Conservation (phyloP, 2,888 invertebrate species). For the Alentia gelatinosa region DNA sequence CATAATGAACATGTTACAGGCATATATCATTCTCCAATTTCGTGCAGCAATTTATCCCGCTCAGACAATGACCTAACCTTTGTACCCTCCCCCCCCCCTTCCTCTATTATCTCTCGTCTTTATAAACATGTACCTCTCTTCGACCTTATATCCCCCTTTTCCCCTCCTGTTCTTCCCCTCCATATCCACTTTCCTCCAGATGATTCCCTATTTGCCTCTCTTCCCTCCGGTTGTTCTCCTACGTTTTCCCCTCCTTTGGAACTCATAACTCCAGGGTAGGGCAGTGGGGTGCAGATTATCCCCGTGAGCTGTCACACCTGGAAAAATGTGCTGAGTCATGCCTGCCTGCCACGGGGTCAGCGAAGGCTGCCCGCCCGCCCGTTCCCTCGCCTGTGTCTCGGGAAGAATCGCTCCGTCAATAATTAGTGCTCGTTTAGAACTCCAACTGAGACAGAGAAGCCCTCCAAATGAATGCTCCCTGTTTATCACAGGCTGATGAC, state of each 20-base stretch:
- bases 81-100: too few species aligned
- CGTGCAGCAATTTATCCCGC: neutral
- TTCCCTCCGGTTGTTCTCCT: too few species aligned
- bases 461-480: neutral
- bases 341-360: neutral
- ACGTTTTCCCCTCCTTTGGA: too few species aligned
- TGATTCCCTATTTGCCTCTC: too few species aligned
- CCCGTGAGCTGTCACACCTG: constrained; percentile 27
- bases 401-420: neutral
- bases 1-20: too few species aligned
- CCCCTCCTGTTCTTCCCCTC: too few species aligned
- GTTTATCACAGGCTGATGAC: neutral
- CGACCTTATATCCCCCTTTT: too few species aligned
- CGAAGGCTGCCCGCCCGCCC: neutral
- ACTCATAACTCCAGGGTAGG: neutral
- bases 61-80: too few species aligned
- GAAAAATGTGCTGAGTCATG: constrained; percentile 47
- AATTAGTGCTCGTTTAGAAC: constrained; percentile 31
- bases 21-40: neutral
- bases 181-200: too few species aligned
- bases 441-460: neutral
- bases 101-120: too few species aligned
- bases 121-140: too few species aligned
- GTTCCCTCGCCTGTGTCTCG: neutral
- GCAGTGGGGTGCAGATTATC: neutral